These are phyloP conservation scores for Cavia porcellus DNA, from an alignment of 2,113 vertebrate genomes.

Conservation along the genomic window DNA sequence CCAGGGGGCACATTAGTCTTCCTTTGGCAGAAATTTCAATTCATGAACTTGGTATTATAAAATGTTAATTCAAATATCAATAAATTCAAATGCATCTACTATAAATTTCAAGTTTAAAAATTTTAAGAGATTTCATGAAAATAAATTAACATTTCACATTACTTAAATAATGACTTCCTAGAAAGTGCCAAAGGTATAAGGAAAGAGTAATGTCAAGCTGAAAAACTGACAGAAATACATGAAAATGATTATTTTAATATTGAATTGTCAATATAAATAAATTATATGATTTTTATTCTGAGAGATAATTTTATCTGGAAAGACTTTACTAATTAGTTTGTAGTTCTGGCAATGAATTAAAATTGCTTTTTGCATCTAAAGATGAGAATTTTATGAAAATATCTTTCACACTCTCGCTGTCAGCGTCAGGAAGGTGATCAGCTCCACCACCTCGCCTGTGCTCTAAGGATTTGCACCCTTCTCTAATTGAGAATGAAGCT, in stretches of 20 bases:
- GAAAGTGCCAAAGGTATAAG: neutral
- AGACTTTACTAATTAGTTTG: neutral
- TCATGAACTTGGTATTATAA: neutral
- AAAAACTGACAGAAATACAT: neutral
- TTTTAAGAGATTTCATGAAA: neutral
- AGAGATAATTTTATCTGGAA: neutral
- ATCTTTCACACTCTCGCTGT: neutral
- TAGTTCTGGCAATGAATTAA: neutral
- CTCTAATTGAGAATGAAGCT: neutral
- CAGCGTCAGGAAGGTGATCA: neutral
- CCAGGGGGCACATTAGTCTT: neutral
- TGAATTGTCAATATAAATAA: neutral
- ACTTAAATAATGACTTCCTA: neutral
- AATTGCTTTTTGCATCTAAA: neutral
- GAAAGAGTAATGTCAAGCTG: neutral
- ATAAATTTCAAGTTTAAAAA: neutral
- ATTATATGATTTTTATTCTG: neutral
- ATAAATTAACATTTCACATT: neutral
- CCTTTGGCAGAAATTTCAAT: neutral
- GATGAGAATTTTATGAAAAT: neutral
- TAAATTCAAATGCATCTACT: neutral
- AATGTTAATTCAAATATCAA: neutral
- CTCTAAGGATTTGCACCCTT: neutral
- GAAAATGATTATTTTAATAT: neutral
- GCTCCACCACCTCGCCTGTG: neutral